Conservation (phyloP, 2,888 invertebrate genomes). For the Torymus auratus region DNA sequence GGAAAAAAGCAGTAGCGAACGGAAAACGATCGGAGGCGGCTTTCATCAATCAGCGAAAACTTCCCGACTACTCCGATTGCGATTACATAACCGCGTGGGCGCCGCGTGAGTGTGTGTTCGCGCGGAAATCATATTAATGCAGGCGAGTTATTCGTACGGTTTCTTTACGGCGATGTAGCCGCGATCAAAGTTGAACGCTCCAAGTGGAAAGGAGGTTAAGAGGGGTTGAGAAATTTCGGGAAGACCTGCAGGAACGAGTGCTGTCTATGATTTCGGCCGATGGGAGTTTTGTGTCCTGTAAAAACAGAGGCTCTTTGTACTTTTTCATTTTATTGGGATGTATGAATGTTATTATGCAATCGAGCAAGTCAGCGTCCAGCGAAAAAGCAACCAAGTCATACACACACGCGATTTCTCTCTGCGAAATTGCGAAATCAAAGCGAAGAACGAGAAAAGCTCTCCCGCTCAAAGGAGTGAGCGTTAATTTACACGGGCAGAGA, state of each 20-base stretch:
- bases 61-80: neutral
- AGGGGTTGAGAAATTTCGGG: neutral
- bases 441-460: slow-evolving; percentile 62
- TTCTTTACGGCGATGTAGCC: neutral
- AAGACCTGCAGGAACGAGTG: too few relatives aligned
- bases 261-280: too few relatives aligned
- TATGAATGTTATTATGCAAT: too few relatives aligned
- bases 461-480: slow-evolving; percentile 66
- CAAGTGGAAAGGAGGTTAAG: neutral
- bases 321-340: too few relatives aligned
- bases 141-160: neutral
- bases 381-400: too few relatives aligned
- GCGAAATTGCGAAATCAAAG: slow-evolving; percentile 23
- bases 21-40: slow-evolving; percentile 34
- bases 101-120: neutral
- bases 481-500: slow-evolving; percentile 70
- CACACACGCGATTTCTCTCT: too few relatives aligned
- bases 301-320: too few relatives aligned
- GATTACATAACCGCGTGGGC: slow-evolving; percentile 13
- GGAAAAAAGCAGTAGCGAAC: neutral
- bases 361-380: too few relatives aligned
- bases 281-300: too few relatives aligned
- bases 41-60: slow-evolving; percentile 40
- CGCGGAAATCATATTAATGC: slow-evolving; percentile 46
- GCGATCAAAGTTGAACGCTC: slow-evolving; percentile 23